Evolutionary conservation across 2,888 invertebrate genomes (phyloP).

Genomic region (Pyrocoelia pectoralis): DNA sequence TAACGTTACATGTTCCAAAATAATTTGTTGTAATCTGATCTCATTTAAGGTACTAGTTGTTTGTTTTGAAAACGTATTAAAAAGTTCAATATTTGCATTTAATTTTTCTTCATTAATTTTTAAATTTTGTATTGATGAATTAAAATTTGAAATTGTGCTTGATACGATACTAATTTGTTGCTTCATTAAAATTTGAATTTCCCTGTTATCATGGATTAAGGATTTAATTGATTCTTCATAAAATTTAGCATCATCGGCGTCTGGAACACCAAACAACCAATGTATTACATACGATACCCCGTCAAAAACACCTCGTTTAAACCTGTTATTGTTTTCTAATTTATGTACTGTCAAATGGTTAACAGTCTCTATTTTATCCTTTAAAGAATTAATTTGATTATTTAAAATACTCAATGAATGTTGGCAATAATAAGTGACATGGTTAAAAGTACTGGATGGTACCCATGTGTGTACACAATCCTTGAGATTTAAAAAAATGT

Average conservation of each 20-base stretch:
- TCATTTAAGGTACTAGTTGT: not conserved
- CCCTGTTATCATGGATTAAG: slow-evolving; percentile 33
- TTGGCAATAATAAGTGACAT: slow-evolving; percentile 3
- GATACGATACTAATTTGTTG: slow-evolving; percentile 42
- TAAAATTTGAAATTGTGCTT: slow-evolving; percentile 39
- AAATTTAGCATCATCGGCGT: slow-evolving; percentile 39
- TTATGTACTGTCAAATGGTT: not conserved
- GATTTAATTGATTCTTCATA: slow-evolving; percentile 33
- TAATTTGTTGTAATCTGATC: not conserved
- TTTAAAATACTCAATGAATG: not conserved
- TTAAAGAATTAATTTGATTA: too few species aligned
- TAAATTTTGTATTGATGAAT: slow-evolving; percentile 33
- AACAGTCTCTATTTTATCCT: not conserved
- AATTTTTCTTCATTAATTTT: slow-evolving; percentile 23
- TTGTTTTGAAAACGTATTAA: not conserved
- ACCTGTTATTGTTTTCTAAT: not conserved
- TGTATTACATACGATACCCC: slow-evolving; percentile 3
- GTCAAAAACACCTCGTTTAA: not conserved
- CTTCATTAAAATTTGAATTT: slow-evolving; percentile 38
- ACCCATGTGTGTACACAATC: not conserved
- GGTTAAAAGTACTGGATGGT: not conserved
- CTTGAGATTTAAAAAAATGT: not conserved
- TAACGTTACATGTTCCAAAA: too few species aligned
- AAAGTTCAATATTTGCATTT: slow-evolving; percentile 1
- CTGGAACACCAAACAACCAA: slow-evolving; percentile 36